Conservation (phyloP, 2,888 invertebrate genomes). For the Cyrtodaria siliqua region DNA sequence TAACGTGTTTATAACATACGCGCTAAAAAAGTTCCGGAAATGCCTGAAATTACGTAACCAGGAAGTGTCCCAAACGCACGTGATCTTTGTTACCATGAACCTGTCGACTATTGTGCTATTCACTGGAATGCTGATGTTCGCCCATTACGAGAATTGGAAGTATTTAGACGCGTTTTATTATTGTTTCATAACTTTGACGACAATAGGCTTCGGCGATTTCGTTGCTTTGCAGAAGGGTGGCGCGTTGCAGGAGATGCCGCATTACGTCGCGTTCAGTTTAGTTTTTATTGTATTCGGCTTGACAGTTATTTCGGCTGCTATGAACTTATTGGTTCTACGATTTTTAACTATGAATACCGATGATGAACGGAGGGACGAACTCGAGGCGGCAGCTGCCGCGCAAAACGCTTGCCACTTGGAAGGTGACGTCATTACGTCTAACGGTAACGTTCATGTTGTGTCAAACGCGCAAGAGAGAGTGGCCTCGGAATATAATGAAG, state of each 20-base stretch:
- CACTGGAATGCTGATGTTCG: slow-evolving; percentile 97
- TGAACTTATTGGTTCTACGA: slow-evolving; percentile 97
- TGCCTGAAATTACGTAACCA: slow-evolving; percentile 92
- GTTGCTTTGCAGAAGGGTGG: slow-evolving; percentile 98
- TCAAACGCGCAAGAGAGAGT: slow-evolving; percentile 84
- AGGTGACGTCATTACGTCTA: slow-evolving; percentile 94
- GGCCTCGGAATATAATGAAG: slow-evolving; percentile 88
- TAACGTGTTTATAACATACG: slow-evolving; percentile 98
- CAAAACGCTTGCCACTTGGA: slow-evolving; percentile 97
- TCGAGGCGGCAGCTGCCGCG: slow-evolving; percentile 96
- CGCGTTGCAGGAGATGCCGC: slow-evolving; percentile 96
- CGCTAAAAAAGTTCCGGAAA: slow-evolving; percentile 95
- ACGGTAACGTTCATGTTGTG: slow-evolving; percentile 87
- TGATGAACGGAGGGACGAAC: slow-evolving; percentile 97
- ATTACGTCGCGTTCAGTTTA: slow-evolving; percentile 98
- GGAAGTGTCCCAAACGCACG: slow-evolving; percentile 94
- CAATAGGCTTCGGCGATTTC: slow-evolving; percentile 99
- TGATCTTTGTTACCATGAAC: slow-evolving; percentile 92
- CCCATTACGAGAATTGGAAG: slow-evolving; percentile 97
- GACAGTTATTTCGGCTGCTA: slow-evolving; percentile 99
- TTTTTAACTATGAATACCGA: slow-evolving; percentile 99
- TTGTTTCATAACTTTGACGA: slow-evolving; percentile 99
- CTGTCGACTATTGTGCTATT: slow-evolving; percentile 97
- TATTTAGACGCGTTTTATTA: slow-evolving; percentile 96
- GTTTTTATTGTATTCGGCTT: slow-evolving; percentile 99